These are phyloP conservation scores for Chelonoidis abingdonii DNA, from an alignment of 2,113 vertebrate genomes.

Conservation along the genomic window DNA sequence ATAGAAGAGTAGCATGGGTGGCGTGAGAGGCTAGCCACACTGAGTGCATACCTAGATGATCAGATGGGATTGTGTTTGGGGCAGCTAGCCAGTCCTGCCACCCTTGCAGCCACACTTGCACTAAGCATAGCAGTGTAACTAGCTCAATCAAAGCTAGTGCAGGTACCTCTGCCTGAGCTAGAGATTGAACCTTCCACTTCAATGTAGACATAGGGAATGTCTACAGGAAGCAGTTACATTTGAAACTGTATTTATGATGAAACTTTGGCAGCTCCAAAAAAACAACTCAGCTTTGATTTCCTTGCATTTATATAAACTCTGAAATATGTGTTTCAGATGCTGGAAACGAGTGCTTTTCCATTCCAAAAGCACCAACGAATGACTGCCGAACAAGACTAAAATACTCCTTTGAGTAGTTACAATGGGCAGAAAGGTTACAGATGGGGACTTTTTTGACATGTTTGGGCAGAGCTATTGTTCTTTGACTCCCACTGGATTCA, in stretches of 20 bases:
- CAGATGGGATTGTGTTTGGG: not conserved
- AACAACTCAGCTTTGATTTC: slow-evolving; percentile 69
- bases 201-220: not conserved
- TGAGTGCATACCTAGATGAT: not conserved
- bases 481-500: slow-evolving; percentile 15
- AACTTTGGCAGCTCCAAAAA: slow-evolving; percentile 65
- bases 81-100: not conserved
- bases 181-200: not conserved
- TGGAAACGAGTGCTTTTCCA: slow-evolving; percentile 53
- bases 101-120: not conserved
- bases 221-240: slow-evolving; percentile 66
- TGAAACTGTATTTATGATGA: slow-evolving; percentile 70
- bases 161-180: not conserved
- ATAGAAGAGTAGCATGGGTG: not conserved
- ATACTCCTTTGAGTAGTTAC: slow-evolving; percentile 46
- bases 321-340: slow-evolving; percentile 69
- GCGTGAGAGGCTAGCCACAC: not conserved
- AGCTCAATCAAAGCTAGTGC: not conserved
- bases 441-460: slow-evolving; percentile 34
- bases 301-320: slow-evolving; percentile 67
- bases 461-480: slow-evolving; percentile 46
- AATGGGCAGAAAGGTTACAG: not conserved
- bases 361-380: slow-evolving; percentile 67
- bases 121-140: not conserved
- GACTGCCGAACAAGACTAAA: slow-evolving; percentile 67